These are phyloP conservation scores for Pelodiscus sinensis DNA, from an alignment of 2,113 vertebrate species.

Conservation along the genomic window DNA sequence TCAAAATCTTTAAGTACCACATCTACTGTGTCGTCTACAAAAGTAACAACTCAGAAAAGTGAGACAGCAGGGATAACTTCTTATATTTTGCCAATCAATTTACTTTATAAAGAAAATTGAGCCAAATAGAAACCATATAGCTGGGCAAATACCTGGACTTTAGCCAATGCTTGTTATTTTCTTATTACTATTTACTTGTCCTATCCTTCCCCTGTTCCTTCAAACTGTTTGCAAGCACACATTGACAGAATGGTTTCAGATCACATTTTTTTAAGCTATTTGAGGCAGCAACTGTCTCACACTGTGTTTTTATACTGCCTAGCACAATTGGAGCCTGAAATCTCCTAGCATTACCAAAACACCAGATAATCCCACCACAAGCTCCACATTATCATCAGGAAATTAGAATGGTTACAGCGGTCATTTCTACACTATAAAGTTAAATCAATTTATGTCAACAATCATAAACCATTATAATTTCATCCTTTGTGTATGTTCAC, in stretches of 20 bases:
- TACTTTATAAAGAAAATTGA: not conserved
- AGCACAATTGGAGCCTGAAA: not conserved
- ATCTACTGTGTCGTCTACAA: not conserved
- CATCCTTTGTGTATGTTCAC: too few relatives aligned
- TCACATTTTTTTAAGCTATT: not conserved
- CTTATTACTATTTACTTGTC: not conserved
- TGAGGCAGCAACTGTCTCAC: not conserved
- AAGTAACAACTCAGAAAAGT: not conserved
- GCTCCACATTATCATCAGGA: not conserved
- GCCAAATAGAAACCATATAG: not conserved
- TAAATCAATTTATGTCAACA: too few relatives aligned
- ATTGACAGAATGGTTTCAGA: not conserved
- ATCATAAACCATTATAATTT: too few relatives aligned
- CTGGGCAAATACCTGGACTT: not conserved
- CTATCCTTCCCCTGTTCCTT: not conserved
- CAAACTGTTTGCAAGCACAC: not conserved
- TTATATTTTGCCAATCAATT: not conserved
- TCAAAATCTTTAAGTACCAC: not conserved
- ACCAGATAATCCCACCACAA: not conserved
- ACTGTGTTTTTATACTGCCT: not conserved
- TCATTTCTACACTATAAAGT: too few relatives aligned
- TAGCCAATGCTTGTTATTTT: not conserved
- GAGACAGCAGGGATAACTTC: not conserved
- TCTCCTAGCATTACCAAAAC: not conserved
- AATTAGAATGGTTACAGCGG: not conserved